Conservation (phyloP, 2,797 vertebrate species). For the Alcedo atthis region DNA sequence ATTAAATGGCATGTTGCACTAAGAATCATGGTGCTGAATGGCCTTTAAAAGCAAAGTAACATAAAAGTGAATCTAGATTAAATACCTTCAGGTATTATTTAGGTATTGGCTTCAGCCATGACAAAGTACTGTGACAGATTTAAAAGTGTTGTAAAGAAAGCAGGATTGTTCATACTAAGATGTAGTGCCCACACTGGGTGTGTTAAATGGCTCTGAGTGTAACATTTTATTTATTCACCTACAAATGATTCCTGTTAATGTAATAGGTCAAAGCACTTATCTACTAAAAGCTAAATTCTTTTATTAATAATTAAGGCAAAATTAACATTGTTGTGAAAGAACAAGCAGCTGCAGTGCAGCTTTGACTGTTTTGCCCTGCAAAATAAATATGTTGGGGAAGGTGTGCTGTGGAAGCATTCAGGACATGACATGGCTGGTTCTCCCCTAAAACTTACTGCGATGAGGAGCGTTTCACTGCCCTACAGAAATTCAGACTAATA, state of each 20-base stretch:
- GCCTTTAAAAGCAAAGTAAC: neutral
- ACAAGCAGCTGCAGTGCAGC: neutral
- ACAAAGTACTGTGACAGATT: neutral
- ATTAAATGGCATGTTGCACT: neutral
- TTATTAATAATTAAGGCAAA: neutral
- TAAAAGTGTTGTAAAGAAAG: neutral
- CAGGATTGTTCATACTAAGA: too few relatives aligned
- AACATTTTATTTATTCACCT: neutral
- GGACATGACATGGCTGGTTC: neutral
- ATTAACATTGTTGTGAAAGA: accelerated
- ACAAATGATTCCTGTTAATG: neutral
- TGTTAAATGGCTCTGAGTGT: neutral
- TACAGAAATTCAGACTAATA: neutral
- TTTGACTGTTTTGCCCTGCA: neutral
- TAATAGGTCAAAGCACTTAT: neutral
- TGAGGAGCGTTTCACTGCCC: neutral
- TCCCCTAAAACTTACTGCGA: neutral
- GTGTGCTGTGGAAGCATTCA: neutral
- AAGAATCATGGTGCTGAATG: neutral
- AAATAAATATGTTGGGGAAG: neutral
- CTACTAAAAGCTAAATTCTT: neutral
- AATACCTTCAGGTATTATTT: neutral
- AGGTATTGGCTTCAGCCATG: too few relatives aligned
- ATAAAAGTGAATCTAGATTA: accelerated
- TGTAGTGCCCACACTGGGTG: neutral